A percentile compares a stretch with the other conserved stretches of the same genome.
Evolutionary conservation across 2,888 invertebrate genomes (phyloP).

Genomic region (Drosophila seclusa): DNA sequence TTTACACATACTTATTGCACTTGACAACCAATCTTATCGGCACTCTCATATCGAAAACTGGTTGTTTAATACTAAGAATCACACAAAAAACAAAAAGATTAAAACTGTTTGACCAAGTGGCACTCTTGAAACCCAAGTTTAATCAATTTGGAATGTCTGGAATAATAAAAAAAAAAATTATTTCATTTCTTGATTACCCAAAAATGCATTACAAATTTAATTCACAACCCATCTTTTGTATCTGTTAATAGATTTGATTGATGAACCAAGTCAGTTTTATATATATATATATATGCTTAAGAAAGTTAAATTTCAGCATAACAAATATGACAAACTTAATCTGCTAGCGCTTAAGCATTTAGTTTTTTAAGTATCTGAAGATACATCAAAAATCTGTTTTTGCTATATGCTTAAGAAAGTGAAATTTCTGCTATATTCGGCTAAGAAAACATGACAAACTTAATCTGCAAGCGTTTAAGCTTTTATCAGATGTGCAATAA

Average conservation of each 20-base stretch:
- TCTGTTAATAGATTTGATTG: not conserved
- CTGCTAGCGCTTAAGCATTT: not conserved
- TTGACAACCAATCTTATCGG: constrained; percentile 9
- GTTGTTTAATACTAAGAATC: not conserved
- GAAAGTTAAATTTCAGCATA: not conserved
- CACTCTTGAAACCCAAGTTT: not conserved
- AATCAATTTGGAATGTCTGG: not conserved
- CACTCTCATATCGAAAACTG: not conserved
- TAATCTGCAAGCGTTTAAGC: constrained; percentile 2
- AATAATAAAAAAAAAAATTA: not conserved
- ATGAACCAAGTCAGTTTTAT: not conserved
- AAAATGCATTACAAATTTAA: not conserved
- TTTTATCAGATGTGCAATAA: constrained; percentile 17
- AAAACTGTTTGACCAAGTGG: not conserved
- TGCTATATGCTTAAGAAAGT: not conserved
- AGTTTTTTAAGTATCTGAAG: not conserved
- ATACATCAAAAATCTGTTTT: not conserved
- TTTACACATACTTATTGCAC: not conserved
- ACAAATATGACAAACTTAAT: not conserved
- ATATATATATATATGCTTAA: not conserved
- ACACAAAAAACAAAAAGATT: not conserved
- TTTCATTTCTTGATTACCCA: not conserved
- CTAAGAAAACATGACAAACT: constrained; percentile 1
- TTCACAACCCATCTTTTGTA: not conserved
- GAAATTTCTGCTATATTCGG: not conserved